Evolutionary conservation across 2,888 invertebrate species (phyloP), one percentile per base, ranked within the genome.

Genomic region (Athrips mouffetella): DNA sequence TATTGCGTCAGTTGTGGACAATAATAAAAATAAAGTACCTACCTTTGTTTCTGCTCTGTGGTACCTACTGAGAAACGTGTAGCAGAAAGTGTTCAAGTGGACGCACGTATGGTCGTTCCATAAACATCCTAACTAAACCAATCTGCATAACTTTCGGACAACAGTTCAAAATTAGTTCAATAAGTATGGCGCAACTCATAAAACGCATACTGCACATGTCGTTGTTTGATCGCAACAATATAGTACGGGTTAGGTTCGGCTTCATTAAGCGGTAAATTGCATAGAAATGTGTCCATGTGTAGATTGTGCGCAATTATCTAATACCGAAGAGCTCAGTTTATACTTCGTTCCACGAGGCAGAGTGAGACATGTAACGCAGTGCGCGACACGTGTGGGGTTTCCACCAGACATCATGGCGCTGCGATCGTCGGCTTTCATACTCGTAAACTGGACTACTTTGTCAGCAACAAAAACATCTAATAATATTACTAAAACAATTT

Each of bases 251-350:
- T 29, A 30, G 25, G 42, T 42, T 4, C 35, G 7, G 29, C 42
- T 23, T 20, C 13, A 29, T 40, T 29, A 13, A 15, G 15, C 16
- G 37, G 29, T 20, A 18, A 6, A 13, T 16, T 8, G 39, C 31
- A 42, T 29, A 20, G 37, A 18, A 27, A 11, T 27, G 33, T 23
- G 45, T 8, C 39, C 15, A 4, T 21, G 16, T 15, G 48, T 18
- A 25, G 25, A 41, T 57, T 57, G 47, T 58, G 59, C 61, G 59
- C 56, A 60, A 55, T 60, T 54, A 56, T 52, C 41, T 53, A 30
- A 27, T 52, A 56, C 54, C 48, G 50, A 33, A 31, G 40, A 25
- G 23, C 18, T 41, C 45, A 30, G 37, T 27, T 45, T 29, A 23
- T 35, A 41, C 37, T 41, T 39, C 50, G 37, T 35, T 33, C 40